Evolutionary conservation across 2,888 invertebrate genomes (phyloP).

Genomic region (Meteorus cinctellus): DNA sequence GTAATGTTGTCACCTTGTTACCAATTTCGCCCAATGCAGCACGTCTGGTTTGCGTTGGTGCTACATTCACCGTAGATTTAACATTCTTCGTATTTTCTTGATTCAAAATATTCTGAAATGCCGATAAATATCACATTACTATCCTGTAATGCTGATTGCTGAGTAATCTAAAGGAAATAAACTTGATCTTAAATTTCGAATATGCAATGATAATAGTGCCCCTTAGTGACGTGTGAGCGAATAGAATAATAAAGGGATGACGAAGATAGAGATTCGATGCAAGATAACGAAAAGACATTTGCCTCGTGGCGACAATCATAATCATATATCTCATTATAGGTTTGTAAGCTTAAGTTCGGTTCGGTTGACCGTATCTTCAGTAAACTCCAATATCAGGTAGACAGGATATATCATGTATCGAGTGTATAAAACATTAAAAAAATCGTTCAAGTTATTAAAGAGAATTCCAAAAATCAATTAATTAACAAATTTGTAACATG

Average conservation of each 20-base stretch:
- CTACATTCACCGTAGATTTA: slow-evolving; percentile 55
- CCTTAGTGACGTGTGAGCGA: too few relatives aligned
- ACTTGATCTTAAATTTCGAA: neutral
- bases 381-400: slow-evolving; percentile 16
- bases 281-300: neutral
- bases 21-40: slow-evolving; percentile 76
- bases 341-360: too few relatives aligned
- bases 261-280: neutral
- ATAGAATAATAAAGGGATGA: too few relatives aligned
- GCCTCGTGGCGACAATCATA: neutral
- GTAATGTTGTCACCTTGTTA: slow-evolving; percentile 72
- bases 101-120: slow-evolving; percentile 63
- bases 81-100: slow-evolving; percentile 66
- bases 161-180: neutral
- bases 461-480: neutral
- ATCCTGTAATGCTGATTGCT: neutral
- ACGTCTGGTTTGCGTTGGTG: slow-evolving; percentile 62
- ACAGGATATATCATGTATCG: slow-evolving; percentile 6
- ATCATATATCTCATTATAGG: neutral
- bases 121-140: slow-evolving; percentile 21
- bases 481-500: neutral
- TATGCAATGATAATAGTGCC: neutral
- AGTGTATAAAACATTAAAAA: neutral
- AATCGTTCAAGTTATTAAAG: neutral
- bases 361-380: neutral